A percentile compares a stretch with the other conserved stretches of the same genome.
Conservation (phyloP, 2,888 invertebrate genomes). For the Tiliacea citrago region DNA sequence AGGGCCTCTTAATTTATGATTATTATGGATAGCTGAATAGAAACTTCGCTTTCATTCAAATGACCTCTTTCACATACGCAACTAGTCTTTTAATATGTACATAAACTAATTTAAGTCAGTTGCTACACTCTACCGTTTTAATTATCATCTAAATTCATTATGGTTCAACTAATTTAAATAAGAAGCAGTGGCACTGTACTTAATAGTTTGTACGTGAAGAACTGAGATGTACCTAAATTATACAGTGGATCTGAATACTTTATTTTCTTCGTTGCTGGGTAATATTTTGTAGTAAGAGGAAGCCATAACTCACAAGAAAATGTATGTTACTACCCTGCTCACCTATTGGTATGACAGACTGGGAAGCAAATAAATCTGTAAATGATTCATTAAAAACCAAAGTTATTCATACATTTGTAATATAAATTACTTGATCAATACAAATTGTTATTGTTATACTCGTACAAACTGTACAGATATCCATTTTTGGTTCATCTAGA, state of each 20-base stretch:
- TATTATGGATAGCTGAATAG: neutral
- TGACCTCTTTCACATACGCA: constrained; percentile 1
- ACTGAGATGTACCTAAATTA: constrained; percentile 10
- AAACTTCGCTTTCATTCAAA: constrained; percentile 17
- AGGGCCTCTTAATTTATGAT: too few species aligned
- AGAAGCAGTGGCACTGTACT: neutral
- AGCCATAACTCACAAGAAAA: constrained; percentile 30
- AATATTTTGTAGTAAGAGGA: neutral
- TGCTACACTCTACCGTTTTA: constrained; percentile 19
- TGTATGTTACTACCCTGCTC: constrained; percentile 9
- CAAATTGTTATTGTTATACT: constrained; percentile 15
- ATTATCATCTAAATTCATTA: constrained; percentile 49
- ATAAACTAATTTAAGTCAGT: constrained; percentile 43
- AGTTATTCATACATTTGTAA: constrained; percentile 46
- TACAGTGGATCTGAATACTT: neutral
- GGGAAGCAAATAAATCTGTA: constrained; percentile 30
- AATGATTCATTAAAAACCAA: constrained; percentile 41
- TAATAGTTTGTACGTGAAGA: constrained; percentile 12
- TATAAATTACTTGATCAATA: constrained; percentile 27
- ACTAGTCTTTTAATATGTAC: constrained; percentile 20
- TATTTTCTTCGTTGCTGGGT: neutral
- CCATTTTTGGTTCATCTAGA: constrained; percentile 17
- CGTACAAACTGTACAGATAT: constrained; percentile 2
- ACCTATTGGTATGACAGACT: constrained; percentile 6
- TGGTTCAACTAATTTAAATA: constrained; percentile 38